These are phyloP conservation scores for Scatophagus argus DNA, from an alignment of 2,113 vertebrate species.

Conservation along the genomic window DNA sequence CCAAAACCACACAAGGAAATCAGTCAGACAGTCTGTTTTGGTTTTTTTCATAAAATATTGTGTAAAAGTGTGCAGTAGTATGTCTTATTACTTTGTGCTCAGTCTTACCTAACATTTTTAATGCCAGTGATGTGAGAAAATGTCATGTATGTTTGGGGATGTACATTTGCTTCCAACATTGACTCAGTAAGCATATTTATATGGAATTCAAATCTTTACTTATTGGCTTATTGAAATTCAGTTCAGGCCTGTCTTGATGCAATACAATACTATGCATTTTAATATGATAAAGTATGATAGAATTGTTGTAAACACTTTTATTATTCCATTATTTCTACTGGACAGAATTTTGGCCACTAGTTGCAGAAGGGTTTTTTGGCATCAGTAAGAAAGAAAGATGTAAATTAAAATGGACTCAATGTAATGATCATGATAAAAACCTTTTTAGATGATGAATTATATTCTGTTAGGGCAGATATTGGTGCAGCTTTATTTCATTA, in stretches of 20 bases:
- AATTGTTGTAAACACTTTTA: constrained; percentile 62
- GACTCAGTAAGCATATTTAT: constrained; percentile 22
- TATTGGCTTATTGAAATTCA: constrained; percentile 21
- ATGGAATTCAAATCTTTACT: constrained; percentile 18
- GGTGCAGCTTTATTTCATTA: constrained; percentile 35
- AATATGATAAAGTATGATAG: constrained; percentile 52
- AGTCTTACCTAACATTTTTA: not conserved
- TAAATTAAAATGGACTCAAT: constrained; percentile 53
- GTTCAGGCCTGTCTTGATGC: constrained; percentile 2
- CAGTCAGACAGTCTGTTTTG: constrained; percentile 13
- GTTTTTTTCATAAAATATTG: constrained; percentile 16
- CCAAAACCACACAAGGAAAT: constrained; percentile 20
- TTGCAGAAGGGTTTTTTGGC: constrained; percentile 42
- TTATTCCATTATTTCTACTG: constrained; percentile 53
- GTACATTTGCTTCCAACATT: not conserved
- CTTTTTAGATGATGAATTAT: constrained; percentile 50
- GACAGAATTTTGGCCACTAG: constrained; percentile 61
- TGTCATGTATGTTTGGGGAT: not conserved
- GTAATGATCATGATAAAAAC: constrained; percentile 54
- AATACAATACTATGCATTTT: constrained; percentile 20
- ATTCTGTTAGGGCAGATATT: constrained; percentile 22
- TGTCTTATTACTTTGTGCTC: not conserved
- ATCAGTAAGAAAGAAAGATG: constrained; percentile 33
- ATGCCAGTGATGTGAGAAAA: constrained; percentile 11
- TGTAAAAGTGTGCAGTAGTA: not conserved